Evolutionary conservation across 2,113 vertebrate species (phyloP).

Genomic region (Antechinus stuartii): DNA sequence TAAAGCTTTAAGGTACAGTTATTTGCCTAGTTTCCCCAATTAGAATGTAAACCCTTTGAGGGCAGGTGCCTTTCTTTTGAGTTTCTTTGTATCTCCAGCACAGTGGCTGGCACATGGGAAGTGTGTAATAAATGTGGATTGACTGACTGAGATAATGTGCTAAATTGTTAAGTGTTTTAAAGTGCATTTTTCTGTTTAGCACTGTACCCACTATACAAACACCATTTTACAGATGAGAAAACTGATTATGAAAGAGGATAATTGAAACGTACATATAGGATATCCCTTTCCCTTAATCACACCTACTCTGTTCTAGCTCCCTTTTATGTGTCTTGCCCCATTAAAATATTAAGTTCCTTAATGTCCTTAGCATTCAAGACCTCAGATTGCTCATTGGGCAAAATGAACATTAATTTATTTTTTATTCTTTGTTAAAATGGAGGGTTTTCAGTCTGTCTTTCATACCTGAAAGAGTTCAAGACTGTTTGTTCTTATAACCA

Average conservation of each 20-base stretch:
- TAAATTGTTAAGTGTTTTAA: neutral
- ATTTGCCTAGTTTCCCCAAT: neutral
- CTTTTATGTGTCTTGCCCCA: neutral
- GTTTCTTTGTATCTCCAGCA: neutral
- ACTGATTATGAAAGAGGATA: neutral
- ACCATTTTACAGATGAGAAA: neutral
- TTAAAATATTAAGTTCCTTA: neutral
- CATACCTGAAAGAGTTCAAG: neutral
- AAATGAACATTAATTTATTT: too few species aligned
- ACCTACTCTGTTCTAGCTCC: neutral
- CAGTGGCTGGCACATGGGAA: neutral
- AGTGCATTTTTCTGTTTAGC: neutral
- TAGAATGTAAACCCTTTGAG: neutral
- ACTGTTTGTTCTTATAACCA: neutral
- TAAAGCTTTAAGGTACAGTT: neutral
- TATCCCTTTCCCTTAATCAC: neutral
- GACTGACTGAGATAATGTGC: neutral
- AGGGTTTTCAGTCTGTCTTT: neutral
- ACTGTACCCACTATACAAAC: neutral
- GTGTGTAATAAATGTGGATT: neutral
- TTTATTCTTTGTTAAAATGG: neutral
- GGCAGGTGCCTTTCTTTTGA: neutral
- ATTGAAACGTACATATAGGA: neutral
- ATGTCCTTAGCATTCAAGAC: too few species aligned
- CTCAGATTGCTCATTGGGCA: too few species aligned